Evolutionary conservation across 2,113 vertebrate species (phyloP).

Genomic region (Peromyscus polionotus): DNA sequence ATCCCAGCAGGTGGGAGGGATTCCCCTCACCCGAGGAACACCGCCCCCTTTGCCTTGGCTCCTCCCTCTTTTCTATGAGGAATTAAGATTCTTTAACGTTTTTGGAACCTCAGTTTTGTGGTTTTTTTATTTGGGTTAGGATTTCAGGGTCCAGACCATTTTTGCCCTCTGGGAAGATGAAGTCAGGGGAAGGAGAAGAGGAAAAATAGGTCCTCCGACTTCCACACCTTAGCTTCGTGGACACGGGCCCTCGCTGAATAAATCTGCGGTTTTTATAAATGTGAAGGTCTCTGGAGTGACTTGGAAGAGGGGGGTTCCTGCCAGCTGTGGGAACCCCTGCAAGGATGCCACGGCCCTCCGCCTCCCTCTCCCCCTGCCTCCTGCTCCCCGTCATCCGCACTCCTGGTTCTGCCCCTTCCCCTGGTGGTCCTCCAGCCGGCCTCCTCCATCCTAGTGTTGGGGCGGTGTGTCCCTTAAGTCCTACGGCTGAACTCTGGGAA

Average conservation of each 20-base stretch:
- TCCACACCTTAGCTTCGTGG: conserved; percentile 68
- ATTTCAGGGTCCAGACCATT: conserved; percentile 70
- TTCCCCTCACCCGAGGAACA: not conserved
- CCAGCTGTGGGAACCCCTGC: not conserved
- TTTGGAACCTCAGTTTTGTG: conserved; percentile 78
- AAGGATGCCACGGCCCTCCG: not conserved
- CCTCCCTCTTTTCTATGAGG: conserved; percentile 80
- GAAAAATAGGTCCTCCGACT: not conserved
- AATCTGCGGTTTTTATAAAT: conserved; percentile 79
- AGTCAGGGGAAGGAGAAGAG: not conserved
- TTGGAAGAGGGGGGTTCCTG: not conserved
- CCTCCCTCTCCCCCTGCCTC: no score
- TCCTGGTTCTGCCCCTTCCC: not conserved
- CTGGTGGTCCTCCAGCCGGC: not conserved
- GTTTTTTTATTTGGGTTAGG: conserved; percentile 73
- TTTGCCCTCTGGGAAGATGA: conserved; percentile 48
- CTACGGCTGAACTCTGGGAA: not conserved
- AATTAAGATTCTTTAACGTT: conserved; percentile 82
- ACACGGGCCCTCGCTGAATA: conserved; percentile 73
- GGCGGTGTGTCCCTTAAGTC: not conserved
- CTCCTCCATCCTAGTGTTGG: not conserved
- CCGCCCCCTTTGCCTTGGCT: not conserved
- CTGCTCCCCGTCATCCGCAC: not conserved
- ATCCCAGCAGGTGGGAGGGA: not conserved
- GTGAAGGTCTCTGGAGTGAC: conserved; percentile 60